Base-by-base conservation (phyloP, 2,797 vertebrate species). In the Avahi laniger region DNA sequence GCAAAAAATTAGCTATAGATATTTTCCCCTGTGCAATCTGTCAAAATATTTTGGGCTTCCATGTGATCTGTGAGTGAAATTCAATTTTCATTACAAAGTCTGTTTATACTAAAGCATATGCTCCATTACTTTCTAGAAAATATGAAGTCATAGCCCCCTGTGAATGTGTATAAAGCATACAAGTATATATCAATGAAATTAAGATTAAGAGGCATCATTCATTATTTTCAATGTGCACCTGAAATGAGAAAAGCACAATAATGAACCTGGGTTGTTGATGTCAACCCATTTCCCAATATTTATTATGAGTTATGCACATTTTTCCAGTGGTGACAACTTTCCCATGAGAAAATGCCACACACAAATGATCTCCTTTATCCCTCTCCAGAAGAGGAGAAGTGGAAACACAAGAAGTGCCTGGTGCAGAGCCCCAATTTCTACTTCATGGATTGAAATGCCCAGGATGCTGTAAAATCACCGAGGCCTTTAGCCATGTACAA, bases 101-200 rank as follows among this genome's bases (percentile, higher is more conserved):
- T 93, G 43, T 93, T 91, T 89, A 54, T 86, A 50, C 65, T 85
- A 87, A 97, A 95, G 57, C 87, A 82, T 91, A 93, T 89, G 46
- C n/a, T 83, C 79, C 33, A 79, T 93, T 84, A 67, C 67, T 91
- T 95, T 96, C 72, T 26, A 73, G 67, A 67, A 97, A 91, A 80
- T 11, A 26, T 46, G 28, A 95, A 87, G n/a, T 69, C 61, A 78
- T 76, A 92, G 63, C 52, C 30, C 50, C 65, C 79, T 46, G 17
- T 59, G 73, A 92, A 79, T 50, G 8, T 38, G 43, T 75, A 91
- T 75, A 91, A 75, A 54, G 35, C 11, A 72, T 85, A 63, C 26
- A 61, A 46, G 6, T 61, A 54, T 35, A 59, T 76, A 28, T 26
- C 85, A 38, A 61, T 85, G 93, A 89, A 63, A 83, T 86, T 76